A percentile compares a stretch with the other conserved stretches of the same genome.
phyloP scores from a whole-genome alignment of 2,797 vertebrate genomes.

The Poeciliopsis paucimaculata region DNA sequence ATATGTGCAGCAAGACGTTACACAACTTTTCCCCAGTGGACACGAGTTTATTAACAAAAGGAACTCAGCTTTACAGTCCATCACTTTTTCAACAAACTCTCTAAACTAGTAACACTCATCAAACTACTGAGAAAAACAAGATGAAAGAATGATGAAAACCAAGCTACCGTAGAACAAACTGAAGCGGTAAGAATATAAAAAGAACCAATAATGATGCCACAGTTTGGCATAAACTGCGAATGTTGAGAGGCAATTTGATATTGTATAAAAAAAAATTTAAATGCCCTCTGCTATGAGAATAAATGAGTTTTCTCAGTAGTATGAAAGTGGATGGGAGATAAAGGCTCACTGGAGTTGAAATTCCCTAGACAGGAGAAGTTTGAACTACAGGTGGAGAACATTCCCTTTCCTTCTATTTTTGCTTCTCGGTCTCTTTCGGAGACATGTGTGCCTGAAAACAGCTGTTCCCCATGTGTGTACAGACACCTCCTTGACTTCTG shows the following conservation, averaged over 20 bases:
- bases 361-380: neutral
- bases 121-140: neutral
- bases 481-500: constrained; percentile 62
- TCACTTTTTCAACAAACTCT: neutral
- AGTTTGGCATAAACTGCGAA: neutral
- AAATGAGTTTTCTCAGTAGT: neutral
- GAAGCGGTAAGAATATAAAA: neutral
- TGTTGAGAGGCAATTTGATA: neutral
- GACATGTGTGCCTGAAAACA: constrained; percentile 16
- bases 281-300: neutral
- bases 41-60: neutral
- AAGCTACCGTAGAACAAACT: neutral
- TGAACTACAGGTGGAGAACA: neutral
- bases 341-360: neutral
- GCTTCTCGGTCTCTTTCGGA: neutral
- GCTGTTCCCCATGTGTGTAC: constrained; percentile 16
- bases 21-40: neutral
- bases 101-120: neutral
- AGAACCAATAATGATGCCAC: neutral
- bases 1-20: neutral
- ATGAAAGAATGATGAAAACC: neutral
- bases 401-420: neutral
- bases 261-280: too few relatives aligned
- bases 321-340: neutral
- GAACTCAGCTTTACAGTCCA: neutral